Evolutionary conservation across 2,888 invertebrate genomes (phyloP).

Genomic region (Doris montereyensis): DNA sequence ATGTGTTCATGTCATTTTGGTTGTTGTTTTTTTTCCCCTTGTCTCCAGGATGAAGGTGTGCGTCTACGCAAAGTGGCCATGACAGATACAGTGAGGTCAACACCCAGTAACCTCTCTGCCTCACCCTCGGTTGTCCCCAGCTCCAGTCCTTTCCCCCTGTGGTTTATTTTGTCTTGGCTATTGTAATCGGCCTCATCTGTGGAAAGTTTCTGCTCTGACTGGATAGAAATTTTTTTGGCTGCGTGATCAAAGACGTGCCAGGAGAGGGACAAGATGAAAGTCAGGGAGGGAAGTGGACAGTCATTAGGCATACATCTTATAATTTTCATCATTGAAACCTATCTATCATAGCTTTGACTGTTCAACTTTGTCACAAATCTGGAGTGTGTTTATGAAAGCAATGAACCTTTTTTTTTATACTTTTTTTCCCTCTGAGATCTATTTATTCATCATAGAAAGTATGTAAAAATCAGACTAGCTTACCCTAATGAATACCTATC

Average conservation of each 20-base stretch:
- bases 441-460: too few relatives aligned
- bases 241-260: not conserved
- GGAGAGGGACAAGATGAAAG: not conserved
- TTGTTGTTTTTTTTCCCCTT: not conserved
- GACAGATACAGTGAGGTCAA: constrained; percentile 65
- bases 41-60: constrained; percentile 64
- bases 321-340: too few relatives aligned
- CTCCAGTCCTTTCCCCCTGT: constrained; percentile 55
- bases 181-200: constrained; percentile 59
- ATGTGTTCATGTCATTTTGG: too few relatives aligned
- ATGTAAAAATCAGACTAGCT: too few relatives aligned
- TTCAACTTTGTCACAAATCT: too few relatives aligned
- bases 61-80: constrained; percentile 70
- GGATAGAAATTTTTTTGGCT: too few relatives aligned
- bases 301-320: too few relatives aligned
- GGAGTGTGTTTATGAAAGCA: too few relatives aligned
- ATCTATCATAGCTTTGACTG: too few relatives aligned
- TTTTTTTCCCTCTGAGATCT: too few relatives aligned
- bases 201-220: constrained; percentile 63
- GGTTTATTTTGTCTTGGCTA: constrained; percentile 57
- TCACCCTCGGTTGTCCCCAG: constrained; percentile 75
- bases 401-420: too few relatives aligned
- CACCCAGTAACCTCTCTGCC: constrained; percentile 47
- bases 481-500: too few relatives aligned
- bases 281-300: not conserved